Evolutionary conservation across 2,888 invertebrate species (phyloP).

Genomic region (Drosophila nigritarsus): DNA sequence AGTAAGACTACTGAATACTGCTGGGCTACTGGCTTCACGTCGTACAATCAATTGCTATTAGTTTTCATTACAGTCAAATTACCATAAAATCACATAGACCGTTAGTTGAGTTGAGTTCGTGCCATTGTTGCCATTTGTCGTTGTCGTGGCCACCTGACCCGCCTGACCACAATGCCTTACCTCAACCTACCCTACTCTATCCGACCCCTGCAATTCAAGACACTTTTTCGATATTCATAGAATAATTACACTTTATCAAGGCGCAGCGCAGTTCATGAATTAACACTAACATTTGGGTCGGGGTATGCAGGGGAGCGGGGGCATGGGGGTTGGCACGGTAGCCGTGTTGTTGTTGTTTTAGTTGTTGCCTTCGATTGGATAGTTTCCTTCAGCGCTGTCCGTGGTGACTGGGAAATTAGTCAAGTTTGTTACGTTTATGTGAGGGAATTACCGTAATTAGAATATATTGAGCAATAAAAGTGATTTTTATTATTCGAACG

Average conservation of each 20-base stretch:
- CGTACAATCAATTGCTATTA: constrained; percentile 81
- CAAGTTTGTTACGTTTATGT: constrained; percentile 79
- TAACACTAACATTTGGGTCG: constrained; percentile 49
- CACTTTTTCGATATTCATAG: constrained; percentile 80
- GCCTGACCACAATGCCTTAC: constrained; percentile 38
- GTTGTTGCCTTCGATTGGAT: neutral
- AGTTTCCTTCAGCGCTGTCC: neutral
- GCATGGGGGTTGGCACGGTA: neutral
- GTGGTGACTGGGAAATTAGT: constrained; percentile 65
- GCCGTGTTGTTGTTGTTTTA: neutral
- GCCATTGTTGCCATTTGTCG: constrained; percentile 61
- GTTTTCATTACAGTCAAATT: constrained; percentile 79
- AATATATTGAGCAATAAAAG: constrained; percentile 84
- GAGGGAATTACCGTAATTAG: constrained; percentile 82
- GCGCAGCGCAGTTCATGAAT: constrained; percentile 70
- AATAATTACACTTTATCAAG: constrained; percentile 81
- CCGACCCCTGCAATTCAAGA: neutral
- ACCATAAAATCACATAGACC: constrained; percentile 77
- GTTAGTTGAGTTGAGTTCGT: constrained; percentile 51
- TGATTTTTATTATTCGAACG: constrained; percentile 80
- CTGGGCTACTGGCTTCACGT: constrained; percentile 51
- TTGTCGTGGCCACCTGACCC: constrained; percentile 10
- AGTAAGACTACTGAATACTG: neutral
- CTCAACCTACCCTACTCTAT: neutral
- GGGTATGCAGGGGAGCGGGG: neutral